phyloP scores from a whole-genome alignment of 2,797 vertebrate genomes.

The Paramormyrops hopkinsi region DNA sequence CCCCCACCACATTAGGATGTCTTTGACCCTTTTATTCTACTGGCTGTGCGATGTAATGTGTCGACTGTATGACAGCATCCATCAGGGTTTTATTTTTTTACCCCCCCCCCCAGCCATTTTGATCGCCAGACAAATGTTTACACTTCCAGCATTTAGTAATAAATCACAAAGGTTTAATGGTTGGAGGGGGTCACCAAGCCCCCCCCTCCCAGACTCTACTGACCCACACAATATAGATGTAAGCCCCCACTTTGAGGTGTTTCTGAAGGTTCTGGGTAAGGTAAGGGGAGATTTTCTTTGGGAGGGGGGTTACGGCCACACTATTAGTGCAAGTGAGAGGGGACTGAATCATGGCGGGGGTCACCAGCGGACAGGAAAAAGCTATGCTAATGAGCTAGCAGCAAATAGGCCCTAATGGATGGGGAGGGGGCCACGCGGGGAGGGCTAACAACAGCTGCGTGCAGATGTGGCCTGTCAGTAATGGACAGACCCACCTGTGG shows the following conservation, averaged over 20 bases:
- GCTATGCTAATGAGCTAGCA: constrained; percentile 64
- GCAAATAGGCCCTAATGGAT: constrained; percentile 71
- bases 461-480: constrained; percentile 84
- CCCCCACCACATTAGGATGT: neutral
- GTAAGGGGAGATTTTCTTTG: neutral
- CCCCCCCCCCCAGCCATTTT: neutral
- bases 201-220: neutral
- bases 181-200: neutral
- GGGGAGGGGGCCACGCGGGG: constrained; percentile 65
- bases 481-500: constrained; percentile 89
- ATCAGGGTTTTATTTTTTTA: neutral
- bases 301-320: neutral
- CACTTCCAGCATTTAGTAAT: neutral
- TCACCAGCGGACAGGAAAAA: constrained; percentile 45
- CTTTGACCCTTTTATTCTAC: neutral
- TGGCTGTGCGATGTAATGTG: neutral
- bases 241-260: neutral
- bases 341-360: neutral
- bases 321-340: neutral
- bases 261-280: neutral
- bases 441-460: constrained; percentile 63
- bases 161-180: neutral
- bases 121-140: neutral
- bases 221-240: neutral
- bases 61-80: too few species aligned